phyloP scores from a whole-genome alignment of 2,797 vertebrate genomes.

The Gymnoscopelus microlampas region DNA sequence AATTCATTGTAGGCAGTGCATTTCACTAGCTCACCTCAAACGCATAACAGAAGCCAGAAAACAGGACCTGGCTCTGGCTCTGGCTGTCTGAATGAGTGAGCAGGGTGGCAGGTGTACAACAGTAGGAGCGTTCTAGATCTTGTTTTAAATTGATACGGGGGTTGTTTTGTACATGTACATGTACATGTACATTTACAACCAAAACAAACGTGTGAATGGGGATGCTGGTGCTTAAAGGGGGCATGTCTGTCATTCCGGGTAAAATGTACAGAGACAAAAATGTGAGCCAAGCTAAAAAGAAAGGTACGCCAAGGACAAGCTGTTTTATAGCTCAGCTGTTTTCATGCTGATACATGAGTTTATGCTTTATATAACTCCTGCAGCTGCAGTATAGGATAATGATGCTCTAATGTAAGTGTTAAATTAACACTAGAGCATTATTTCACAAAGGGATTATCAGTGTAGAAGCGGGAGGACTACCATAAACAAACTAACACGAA shows the following conservation, averaged over 20 bases:
- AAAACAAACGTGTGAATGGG: background rate
- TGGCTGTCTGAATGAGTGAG: background rate
- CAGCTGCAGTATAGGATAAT: constrained; percentile 14
- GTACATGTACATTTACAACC: background rate
- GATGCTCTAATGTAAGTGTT: constrained; percentile 33
- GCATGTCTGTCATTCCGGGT: background rate
- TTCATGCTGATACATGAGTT: constrained; percentile 46
- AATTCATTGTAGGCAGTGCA: constrained; percentile 14
- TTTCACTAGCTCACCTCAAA: constrained; percentile 8
- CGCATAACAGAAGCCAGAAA: background rate
- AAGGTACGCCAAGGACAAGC: background rate
- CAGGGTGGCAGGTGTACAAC: background rate
- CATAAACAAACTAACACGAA: constrained; percentile 40
- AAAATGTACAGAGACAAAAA: background rate
- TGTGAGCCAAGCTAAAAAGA: background rate
- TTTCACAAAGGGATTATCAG: constrained; percentile 42
- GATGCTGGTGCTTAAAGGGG: too few relatives aligned
- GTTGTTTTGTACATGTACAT: too few relatives aligned
- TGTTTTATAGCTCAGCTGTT: background rate
- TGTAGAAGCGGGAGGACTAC: constrained; percentile 46
- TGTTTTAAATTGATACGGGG: background rate
- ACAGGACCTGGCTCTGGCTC: background rate
- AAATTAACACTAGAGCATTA: constrained; percentile 27
- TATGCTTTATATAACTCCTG: constrained; percentile 14
- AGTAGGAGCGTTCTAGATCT: background rate